Evolutionary conservation across 2,113 vertebrate genomes (phyloP), one percentile per base, ranked within the genome.

Genomic region (Gymnobelideus leadbeateri): DNA sequence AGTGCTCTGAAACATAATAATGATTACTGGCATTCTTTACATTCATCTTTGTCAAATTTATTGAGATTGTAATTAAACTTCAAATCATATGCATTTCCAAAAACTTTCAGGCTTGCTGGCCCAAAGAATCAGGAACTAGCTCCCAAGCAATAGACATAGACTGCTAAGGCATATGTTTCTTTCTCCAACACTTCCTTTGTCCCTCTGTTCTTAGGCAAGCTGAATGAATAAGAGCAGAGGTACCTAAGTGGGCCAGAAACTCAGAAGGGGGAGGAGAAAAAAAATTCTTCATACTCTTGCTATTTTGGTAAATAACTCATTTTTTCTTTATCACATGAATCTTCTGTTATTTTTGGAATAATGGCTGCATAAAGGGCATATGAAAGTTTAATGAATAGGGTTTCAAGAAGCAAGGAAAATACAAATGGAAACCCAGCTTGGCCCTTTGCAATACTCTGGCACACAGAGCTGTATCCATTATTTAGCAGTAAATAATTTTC

Each of bases 401-500:
- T 26, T 89, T 96, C 77, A 84, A 97, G 94, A 95, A 91, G 0
- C 0, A 95, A 3, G 19, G 91, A 93, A 91, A 95, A 90, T 0
- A 28, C 4, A 94, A 92, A 97, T 61, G 53, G 49, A 97, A 97
- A 97, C 8, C 0, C 0, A 21, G 97, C 4, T 0, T 0, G 31
- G 90, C 21, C 0, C 24, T 90, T 97, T 96, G 37, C 10, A 49
- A 93, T 43, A 91, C 93, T 91, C 94, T 54, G 93, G 57, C 23
- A 96, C 25, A 93, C 89, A 94, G 0, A 95, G 8, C 2, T 37
- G 89, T 95, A 97, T 96, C 93, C 54, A 97, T 97, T 97, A 97
- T 97, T 98, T 96, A 97, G 4, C 31, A 97, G 61, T 92, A 97
- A 97, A 96, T 55, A 97, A 57, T 55, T 24, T 68, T 96, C 61